Conservation (phyloP, 2,888 invertebrate species). For the Ophion obscuratus region DNA sequence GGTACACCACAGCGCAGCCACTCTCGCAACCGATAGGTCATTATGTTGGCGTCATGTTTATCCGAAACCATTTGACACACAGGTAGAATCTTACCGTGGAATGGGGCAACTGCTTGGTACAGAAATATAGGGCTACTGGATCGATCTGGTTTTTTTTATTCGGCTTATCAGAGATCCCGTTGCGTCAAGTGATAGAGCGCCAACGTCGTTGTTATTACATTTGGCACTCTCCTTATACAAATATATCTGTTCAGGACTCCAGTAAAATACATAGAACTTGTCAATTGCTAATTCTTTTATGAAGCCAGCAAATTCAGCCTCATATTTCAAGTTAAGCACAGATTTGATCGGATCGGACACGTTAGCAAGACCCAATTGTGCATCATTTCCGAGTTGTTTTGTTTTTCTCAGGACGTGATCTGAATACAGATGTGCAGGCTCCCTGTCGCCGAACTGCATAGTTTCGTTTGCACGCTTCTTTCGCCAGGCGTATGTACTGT, state of each 20-base stretch:
- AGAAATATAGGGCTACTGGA: slow-evolving; percentile 29
- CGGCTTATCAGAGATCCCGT: slow-evolving; percentile 38
- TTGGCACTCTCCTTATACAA: slow-evolving; percentile 29
- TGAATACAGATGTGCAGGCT: too few relatives aligned
- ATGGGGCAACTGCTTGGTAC: slow-evolving; percentile 38
- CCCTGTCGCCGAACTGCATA: too few relatives aligned
- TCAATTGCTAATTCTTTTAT: slow-evolving; percentile 35
- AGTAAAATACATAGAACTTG: slow-evolving; percentile 54
- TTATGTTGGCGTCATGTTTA: slow-evolving; percentile 52
- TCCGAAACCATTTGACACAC: slow-evolving; percentile 51
- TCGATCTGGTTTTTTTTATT: slow-evolving; percentile 47
- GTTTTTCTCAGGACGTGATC: too few relatives aligned
- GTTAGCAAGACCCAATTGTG: not conserved
- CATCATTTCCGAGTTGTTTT: too few relatives aligned
- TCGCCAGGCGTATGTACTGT: too few relatives aligned
- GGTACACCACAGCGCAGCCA: not conserved
- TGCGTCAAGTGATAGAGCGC: slow-evolving; percentile 48
- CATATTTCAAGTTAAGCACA: slow-evolving; percentile 37
- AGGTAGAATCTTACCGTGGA: slow-evolving; percentile 47
- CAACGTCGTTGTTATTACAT: slow-evolving; percentile 11
- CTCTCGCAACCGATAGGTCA: slow-evolving; percentile 40
- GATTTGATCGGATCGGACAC: slow-evolving; percentile 25
- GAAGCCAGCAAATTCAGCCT: slow-evolving; percentile 36
- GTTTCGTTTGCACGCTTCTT: too few relatives aligned
- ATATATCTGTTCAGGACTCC: slow-evolving; percentile 44